Base-by-base conservation (phyloP, 2,797 vertebrate species). In the Sebastes kiyomatsui region DNA sequence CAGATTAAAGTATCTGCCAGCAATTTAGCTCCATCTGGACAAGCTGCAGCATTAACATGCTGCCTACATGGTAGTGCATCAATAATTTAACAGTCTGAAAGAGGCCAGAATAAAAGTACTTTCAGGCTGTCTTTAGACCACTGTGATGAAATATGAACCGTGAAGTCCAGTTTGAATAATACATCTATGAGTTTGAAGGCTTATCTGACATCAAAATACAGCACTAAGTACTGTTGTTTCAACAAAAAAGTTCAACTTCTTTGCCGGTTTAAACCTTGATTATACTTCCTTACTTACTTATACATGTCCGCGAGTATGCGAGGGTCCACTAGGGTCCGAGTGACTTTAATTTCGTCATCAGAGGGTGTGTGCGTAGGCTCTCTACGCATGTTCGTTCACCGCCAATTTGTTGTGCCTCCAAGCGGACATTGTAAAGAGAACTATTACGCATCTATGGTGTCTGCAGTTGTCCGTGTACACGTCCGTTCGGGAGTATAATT, bases 81-180 rank as follows among this genome's bases (percentile, higher is more conserved):
- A 13, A 75, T 83, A 71, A 78, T 77, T 68, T 30, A 75, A 33
- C 55, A 22, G 2, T 14, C 27, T 72, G 22, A 60, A 52, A 75
- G 22, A 13, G 28, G 20, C 49, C 27, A 56, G 30, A 61, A 42
- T 60, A 16, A 60, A 16, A 60, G 23, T 6, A 18, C 14, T 16
- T 64, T 46, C 23, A 23, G 8, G 0, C 42, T 0, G 16, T 46
- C 28, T 54, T 69, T 23, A 71, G 14, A 13, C 7, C 22, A 5
- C n/a, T 33, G 22, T 38, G 42, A 61, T 49, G 16, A 72, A 72
- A 32, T 22, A 23, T 0, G 1, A 33, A 33, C 20, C 6, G 14
- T 9, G 6, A 28, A 38, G 20, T 56, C 52, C 54, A 33, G 33
- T 33, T 23, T 60, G 1, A 56, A 42, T 56, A 42, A 65, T 20